phyloP scores from a whole-genome alignment of 2,797 vertebrate genomes.

The Argya squamiceps region DNA sequence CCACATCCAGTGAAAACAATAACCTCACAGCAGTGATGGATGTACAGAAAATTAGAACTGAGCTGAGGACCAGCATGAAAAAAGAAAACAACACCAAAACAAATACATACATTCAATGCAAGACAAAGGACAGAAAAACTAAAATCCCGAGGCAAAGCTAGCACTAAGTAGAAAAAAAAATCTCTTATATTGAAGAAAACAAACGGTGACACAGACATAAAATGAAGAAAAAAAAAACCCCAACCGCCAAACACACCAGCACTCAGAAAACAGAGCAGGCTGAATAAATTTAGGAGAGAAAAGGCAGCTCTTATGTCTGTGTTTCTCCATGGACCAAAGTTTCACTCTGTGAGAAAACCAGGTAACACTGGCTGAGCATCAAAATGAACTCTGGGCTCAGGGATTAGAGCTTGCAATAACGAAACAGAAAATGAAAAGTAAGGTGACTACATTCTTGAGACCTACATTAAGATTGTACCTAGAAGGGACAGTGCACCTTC shows the following conservation, averaged over 20 bases:
- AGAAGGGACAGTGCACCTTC: background rate
- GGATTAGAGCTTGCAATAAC: background rate
- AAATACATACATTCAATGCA: background rate
- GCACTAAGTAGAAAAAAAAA: background rate
- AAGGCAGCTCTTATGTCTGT: background rate
- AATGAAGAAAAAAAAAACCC: background rate
- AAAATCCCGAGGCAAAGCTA: background rate
- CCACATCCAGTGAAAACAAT: background rate
- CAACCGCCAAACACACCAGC: background rate
- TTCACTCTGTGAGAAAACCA: background rate
- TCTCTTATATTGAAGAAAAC: background rate
- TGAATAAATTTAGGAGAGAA: background rate
- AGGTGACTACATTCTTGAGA: background rate
- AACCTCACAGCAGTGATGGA: background rate
- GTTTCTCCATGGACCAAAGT: background rate
- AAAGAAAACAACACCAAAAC: background rate
- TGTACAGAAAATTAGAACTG: background rate
- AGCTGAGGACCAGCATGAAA: background rate
- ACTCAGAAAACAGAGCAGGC: background rate
- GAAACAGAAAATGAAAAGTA: background rate
- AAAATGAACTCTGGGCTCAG: background rate
- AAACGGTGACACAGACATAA: background rate
- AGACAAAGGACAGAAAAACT: background rate
- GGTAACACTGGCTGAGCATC: background rate
- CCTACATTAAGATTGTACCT: fast-evolving